Evolutionary conservation across 2,888 invertebrate species (phyloP).

Genomic region (Pediacus dermestoides): DNA sequence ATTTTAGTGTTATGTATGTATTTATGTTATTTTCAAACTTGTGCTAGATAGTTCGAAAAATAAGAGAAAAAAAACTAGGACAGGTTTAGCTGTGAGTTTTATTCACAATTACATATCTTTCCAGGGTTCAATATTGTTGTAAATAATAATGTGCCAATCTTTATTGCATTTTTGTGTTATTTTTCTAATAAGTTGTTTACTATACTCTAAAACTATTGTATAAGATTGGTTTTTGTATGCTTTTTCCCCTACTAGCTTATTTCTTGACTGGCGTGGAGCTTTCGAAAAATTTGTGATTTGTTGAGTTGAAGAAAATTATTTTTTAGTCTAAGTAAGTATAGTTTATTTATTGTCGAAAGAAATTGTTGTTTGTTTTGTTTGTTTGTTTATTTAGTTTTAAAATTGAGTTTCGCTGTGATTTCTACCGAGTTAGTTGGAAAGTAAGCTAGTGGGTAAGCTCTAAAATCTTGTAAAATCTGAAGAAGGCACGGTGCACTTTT

Average conservation of each 20-base stretch:
- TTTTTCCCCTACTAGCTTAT: slow-evolving; percentile 14
- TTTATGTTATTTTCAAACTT: slow-evolving; percentile 35
- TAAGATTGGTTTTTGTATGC: slow-evolving; percentile 27
- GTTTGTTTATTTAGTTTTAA: too few relatives aligned
- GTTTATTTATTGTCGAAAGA: too few relatives aligned
- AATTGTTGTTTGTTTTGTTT: too few relatives aligned
- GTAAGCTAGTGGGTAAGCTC: too few relatives aligned
- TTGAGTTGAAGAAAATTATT: slow-evolving; percentile 19
- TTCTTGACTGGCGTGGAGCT: slow-evolving; percentile 9
- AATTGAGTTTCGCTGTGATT: too few relatives aligned
- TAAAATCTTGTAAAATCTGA: too few relatives aligned
- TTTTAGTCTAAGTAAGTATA: slow-evolving; percentile 38
- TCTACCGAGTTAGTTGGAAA: too few relatives aligned
- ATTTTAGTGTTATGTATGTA: slow-evolving; percentile 36
- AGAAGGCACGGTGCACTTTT: slow-evolving; percentile 43
- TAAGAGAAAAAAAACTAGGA: slow-evolving; percentile 22
- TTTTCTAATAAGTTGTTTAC: too few relatives aligned
- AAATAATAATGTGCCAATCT: slow-evolving; percentile 51
- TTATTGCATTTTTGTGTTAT: slow-evolving; percentile 42
- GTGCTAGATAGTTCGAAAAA: slow-evolving; percentile 18
- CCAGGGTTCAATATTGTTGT: slow-evolving; percentile 50
- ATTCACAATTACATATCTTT: slow-evolving; percentile 51
- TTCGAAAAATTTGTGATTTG: too few relatives aligned
- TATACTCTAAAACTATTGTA: slow-evolving; percentile 26
- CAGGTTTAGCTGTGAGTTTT: slow-evolving; percentile 42